Percentiles rank a stretch among this genome's conserved stretches.
Evolutionary conservation across 2,888 invertebrate species (phyloP).

Genomic region (Hesperia comma): DNA sequence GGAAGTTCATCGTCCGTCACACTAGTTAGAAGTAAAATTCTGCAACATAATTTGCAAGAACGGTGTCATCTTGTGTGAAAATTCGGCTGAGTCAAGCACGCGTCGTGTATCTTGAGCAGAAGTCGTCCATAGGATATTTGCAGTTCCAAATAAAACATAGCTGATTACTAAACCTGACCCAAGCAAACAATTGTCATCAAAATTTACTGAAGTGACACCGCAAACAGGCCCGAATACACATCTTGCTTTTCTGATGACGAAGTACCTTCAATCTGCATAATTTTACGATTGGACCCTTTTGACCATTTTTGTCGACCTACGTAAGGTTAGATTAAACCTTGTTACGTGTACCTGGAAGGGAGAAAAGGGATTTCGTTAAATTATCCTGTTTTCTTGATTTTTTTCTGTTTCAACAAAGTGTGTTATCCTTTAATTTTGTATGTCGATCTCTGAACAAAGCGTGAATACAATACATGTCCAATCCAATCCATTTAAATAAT

Average conservation of each 20-base stretch:
- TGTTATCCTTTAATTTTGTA: no score
- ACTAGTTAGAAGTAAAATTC: no score
- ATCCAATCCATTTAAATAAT: no score
- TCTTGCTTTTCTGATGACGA: conserved; percentile 36
- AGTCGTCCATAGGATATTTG: background rate
- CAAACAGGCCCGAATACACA: conserved; percentile 23
- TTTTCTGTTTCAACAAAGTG: background rate
- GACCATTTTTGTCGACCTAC: conserved; percentile 33
- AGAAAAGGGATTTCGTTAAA: conserved; percentile 30
- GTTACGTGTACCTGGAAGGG: conserved; percentile 28
- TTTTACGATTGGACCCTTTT: conserved; percentile 35
- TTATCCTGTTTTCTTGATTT: conserved; percentile 22
- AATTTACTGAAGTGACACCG: conserved; percentile 23
- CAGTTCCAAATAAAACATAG: conserved; percentile 2
- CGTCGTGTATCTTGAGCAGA: background rate
- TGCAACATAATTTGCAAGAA: no score
- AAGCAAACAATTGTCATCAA: conserved; percentile 32
- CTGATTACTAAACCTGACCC: conserved; percentile 10
- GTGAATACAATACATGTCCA: no score
- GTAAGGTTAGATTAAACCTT: conserved; percentile 27
- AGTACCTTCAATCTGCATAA: conserved; percentile 35
- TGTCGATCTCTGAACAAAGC: no score
- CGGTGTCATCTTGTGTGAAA: no score
- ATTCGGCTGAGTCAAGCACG: no score
- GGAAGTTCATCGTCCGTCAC: no score